Base-by-base conservation (phyloP, 1,140 invertebrate genomes). In the Centruroides sculpturatus region DNA sequence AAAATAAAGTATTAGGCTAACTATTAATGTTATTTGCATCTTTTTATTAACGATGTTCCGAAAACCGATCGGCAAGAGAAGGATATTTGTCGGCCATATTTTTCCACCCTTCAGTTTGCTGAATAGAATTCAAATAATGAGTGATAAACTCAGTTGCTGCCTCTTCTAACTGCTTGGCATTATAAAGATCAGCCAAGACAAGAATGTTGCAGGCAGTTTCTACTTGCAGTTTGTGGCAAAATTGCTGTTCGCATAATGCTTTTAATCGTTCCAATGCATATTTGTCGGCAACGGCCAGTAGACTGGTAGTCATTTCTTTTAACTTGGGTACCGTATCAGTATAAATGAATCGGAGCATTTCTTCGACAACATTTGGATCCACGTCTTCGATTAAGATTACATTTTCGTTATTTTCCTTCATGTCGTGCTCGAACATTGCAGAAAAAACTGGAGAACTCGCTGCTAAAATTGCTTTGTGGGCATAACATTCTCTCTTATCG, bases 401-500 rank as follows among this genome's bases (percentile, higher is more conserved):
- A 79, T 98, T 98, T 74, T 66, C 83, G 76, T 93, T 92, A 65
- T 88, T 81, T 73, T 98, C 95, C 74, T 97, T 91, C 93, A 98
- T 98, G 77, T 98, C 92, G 78, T 98, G 94, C 74, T 97, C 92
- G 77, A 99, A 98, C 95, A 99, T 99, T 55, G 95, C 95, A 69
- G 91, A 89, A 77, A 98, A 98, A 10, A 85, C 83, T 36, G 92
- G 91, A 80, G 92, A 96, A 68, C 95, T 82, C 65, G 93, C 94
- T 91, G 77, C 85, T 35, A 59, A 35, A 79, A 70, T 67, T 10
- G 55, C 60, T 53, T 67, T 64, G 35, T 70, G 69, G 9, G 63
- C 66, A 12, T 49, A 8, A 36, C 66, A 64, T 13, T 66, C 55
- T 41, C 0, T 23, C 23, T 23, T 23, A 23, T 23, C 2, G 23